Evolutionary conservation across 2,888 invertebrate species (phyloP), one percentile per base, ranked within the genome.

Genomic region (Xylota sylvarum): DNA sequence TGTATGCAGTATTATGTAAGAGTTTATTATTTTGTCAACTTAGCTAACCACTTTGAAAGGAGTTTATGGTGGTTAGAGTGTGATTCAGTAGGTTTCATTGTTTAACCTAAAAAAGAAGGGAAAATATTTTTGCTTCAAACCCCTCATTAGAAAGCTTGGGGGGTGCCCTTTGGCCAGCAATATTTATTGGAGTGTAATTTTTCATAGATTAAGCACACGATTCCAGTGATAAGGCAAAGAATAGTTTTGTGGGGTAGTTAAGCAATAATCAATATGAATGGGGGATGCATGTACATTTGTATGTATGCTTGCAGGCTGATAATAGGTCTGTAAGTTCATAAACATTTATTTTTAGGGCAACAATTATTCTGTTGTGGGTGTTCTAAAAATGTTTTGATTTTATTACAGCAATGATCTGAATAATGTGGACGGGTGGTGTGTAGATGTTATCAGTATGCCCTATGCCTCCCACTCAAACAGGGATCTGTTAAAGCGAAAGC

Each of bases 1-100:
- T 17, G 35, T 17, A 17, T 14, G 10, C 19, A 48, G 1, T 10
- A 43, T 27, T 62, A 14, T 58, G 37, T 37, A 35, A 19, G 19
- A 37, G 5, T 58, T 58, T 58, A 58, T 58, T 37, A 62, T 43
- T 62, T 62, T 62, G 62, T 62, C 62, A 58, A 58, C 58, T 58
- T 37, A 62, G 43, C 43, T 19, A 19, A 37, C 17, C 35, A 37
- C 37, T 58, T 58, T 58, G 43, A n/a, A 43, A 7, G n/a, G 43
- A 43, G 62, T 27, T 14, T 12, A 4, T 3, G 10, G 6, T 10
- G 19, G 17, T n/a, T 2, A 43, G 12, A n/a, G 43, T 43, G 14
- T 5, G 14, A 43, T 43, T 43, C 43, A 43, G 14, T 43, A 43
- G 43, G 43, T 14, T 43, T 43, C 14, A 14, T 43, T 43, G 43